Base-by-base conservation (phyloP, 1,140 invertebrate species). In the Drosophila virilis region DNA sequence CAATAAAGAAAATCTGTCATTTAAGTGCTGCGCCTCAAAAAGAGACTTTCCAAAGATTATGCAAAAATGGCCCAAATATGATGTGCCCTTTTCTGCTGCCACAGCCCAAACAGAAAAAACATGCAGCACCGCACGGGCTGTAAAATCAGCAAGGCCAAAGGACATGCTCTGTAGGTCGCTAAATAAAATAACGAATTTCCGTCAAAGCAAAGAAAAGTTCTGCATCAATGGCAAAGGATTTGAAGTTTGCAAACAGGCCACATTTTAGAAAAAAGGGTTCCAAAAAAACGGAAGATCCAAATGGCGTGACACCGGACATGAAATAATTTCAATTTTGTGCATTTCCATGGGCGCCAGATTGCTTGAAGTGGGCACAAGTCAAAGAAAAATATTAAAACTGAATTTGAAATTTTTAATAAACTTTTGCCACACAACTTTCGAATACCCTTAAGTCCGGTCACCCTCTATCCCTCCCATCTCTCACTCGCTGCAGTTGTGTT, bases 251-350 rank as follows among this genome's bases (percentile, higher is more conserved):
- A 13, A 51, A 28, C 37, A 28, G 22, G 22, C 22, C 42, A 32
- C 50, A 45, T 51, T 37, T 35, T 28, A 6, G 6, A 9, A 66
- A 77, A 77, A 80, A 75, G 84, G 77, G 60, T 65, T 15, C 72
- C 32, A 32, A 13, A 35, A 35, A 13, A 73, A 60, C 70, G 84
- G 84, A 83, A 70, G 84, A 46, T 61, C 60, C 50, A 78, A 88
- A 89, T 73, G 84, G 77, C 78, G 84, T 80, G 84, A 89, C 84
- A 88, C 84, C 84, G 84, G 84, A 89, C 84, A 78, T 67, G 52
- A 89, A 89, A 89, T 89, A 89, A 89, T 84, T 89, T 89, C 77
- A 89, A 89, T 89, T 89, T 86, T 89, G 73, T 81, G 80, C 80
- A 84, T 88, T 88, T 88, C 77, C 80, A 68, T 57, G 58, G 59